phyloP scores from a whole-genome alignment of 2,113 vertebrate genomes.

The Pao palembangensis region DNA sequence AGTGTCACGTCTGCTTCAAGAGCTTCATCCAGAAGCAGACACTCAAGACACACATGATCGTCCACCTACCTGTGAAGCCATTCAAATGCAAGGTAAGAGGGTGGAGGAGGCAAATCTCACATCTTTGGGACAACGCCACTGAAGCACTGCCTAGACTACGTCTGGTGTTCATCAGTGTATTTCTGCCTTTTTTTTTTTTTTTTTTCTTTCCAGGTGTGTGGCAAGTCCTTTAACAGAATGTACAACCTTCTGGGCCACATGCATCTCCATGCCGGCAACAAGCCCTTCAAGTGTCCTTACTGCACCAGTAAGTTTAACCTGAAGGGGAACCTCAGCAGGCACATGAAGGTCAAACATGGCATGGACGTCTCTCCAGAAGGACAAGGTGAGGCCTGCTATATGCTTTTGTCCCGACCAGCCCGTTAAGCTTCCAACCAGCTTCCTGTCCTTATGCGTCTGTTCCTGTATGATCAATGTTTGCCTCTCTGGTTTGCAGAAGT shows the following conservation, averaged over 20 bases:
- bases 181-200: neutral
- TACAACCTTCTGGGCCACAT: constrained; percentile 99
- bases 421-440: too few species aligned
- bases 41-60: constrained; percentile 98
- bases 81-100: constrained; percentile 92
- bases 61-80: constrained; percentile 93
- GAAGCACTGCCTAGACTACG: neutral
- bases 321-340: constrained; percentile 97
- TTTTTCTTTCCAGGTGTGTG: constrained; percentile 82
- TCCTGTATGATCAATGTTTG: neutral
- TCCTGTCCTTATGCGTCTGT: too few species aligned
- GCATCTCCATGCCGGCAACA: constrained; percentile 95
- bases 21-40: constrained; percentile 99
- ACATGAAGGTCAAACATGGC: constrained; percentile 98
- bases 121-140: neutral
- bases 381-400: constrained; percentile 78
- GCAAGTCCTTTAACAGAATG: constrained; percentile 98
- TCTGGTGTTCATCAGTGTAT: neutral
- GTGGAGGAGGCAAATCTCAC: neutral
- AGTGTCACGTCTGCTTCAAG: constrained; percentile 99
- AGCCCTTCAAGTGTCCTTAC: constrained; percentile 98
- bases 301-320: constrained; percentile 99
- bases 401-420: too few species aligned
- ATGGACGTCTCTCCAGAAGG: constrained; percentile 94
- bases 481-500: constrained; percentile 71